phyloP scores from a whole-genome alignment of 2,797 vertebrate species.

The Lutjanus campechanus region DNA sequence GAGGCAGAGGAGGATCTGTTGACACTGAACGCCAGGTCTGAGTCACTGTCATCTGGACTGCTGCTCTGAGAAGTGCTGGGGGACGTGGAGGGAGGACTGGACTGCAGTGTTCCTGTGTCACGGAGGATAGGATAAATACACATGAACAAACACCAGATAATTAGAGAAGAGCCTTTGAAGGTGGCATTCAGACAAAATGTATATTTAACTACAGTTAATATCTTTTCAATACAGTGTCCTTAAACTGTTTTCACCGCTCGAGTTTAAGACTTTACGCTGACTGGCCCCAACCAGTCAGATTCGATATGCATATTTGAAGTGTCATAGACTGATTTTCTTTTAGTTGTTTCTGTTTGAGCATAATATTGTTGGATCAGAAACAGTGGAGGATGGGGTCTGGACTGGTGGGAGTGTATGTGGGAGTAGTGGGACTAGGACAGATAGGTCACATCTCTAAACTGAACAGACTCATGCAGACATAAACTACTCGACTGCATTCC shows the following conservation, averaged over 20 bases:
- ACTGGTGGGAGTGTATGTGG: slow-evolving; percentile 62
- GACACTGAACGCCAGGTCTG: slow-evolving; percentile 96
- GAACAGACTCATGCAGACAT: slow-evolving; percentile 51
- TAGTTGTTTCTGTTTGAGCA: slow-evolving; percentile 26
- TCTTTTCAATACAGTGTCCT: slow-evolving; percentile 11
- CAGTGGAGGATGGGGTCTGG: slow-evolving; percentile 29
- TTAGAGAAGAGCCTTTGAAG: slow-evolving; percentile 12
- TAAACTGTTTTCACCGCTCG: neutral
- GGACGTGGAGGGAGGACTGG: slow-evolving; percentile 90
- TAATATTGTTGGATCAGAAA: slow-evolving; percentile 46
- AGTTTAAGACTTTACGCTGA: neutral
- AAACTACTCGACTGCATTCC: slow-evolving; percentile 63
- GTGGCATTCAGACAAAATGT: neutral
- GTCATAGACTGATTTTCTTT: slow-evolving; percentile 18
- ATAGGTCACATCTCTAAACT: slow-evolving; percentile 63
- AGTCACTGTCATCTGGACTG: slow-evolving; percentile 96
- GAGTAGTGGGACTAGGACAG: slow-evolving; percentile 60
- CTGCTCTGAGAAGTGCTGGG: slow-evolving; percentile 94
- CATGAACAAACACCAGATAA: slow-evolving; percentile 34
- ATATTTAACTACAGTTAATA: neutral
- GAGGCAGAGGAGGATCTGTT: slow-evolving; percentile 98
- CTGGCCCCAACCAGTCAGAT: slow-evolving; percentile 21
- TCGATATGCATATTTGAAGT: slow-evolving; percentile 25
- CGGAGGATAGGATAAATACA: slow-evolving; percentile 58
- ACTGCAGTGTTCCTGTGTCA: slow-evolving; percentile 92